Percentiles rank a stretch among this genome's conserved stretches.
Conservation (phyloP, 2,797 vertebrate species). For the Rhodeus uyekii region DNA sequence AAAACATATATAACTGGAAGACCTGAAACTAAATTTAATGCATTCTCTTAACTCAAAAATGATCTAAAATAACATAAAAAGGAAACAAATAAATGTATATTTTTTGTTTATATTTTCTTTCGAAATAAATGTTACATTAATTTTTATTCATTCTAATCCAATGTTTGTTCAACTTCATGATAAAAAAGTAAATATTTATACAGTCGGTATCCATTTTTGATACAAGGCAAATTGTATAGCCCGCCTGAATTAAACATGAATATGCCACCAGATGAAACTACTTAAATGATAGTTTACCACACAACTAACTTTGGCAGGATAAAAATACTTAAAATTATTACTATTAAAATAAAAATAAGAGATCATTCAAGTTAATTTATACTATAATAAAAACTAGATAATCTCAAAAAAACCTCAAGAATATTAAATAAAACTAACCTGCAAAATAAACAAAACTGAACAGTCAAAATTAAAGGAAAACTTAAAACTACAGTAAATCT, state of each 20-base stretch:
- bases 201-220: background rate
- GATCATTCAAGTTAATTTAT: no score
- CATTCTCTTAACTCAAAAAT: background rate
- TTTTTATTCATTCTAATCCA: background rate
- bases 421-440: background rate
- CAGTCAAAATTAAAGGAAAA: background rate
- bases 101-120: background rate
- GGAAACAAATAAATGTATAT: background rate
- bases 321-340: background rate
- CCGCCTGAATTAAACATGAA: background rate
- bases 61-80: background rate
- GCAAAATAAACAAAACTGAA: background rate
- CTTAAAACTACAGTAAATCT: background rate
- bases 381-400: background rate
- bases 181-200: background rate
- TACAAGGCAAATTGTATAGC: background rate
- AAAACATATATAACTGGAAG: background rate
- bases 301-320: background rate
- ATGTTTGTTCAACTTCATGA: background rate
- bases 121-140: background rate
- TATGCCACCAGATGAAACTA: background rate
- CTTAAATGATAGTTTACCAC: background rate
- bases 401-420: background rate
- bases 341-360: background rate
- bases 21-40: background rate